Base-by-base conservation (phyloP, 2,113 vertebrate species). In the Bubo bubo region DNA sequence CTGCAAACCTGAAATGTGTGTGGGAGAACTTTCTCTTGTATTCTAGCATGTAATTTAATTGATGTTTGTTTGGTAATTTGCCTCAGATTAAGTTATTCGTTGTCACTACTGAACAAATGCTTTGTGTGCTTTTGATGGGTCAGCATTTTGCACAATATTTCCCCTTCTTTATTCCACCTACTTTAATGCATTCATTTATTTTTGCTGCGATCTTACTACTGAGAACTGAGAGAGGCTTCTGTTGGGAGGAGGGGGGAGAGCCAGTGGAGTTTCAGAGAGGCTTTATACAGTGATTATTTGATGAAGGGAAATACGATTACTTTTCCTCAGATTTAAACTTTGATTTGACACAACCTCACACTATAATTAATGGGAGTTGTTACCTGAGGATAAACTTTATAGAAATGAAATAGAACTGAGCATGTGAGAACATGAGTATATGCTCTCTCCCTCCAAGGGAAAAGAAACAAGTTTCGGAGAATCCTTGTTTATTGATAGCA, bases 81-180 rank as follows among this genome's bases (percentile, higher is more conserved):
- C 91, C 80, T 93, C 91, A 37, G 70, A 84, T 84, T 82, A 85
- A 91, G 71, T 93, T 93, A 97, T 95, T 95, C 56, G 7, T 94
- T 88, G 86, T 89, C 90, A 41, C 47, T 60, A 14, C 71, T 92
- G 81, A 96, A 97, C 67, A 95, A 95, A 87, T 60, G 71, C 87
- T 89, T 81, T 82, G 39, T 96, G 39, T 89, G 71, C 62, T 90
- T 96, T 73, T 87, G 43, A 53, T 67, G 77, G 87, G 73, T 97
- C 95, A 93, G 93, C 86, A n/a, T 74, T 97, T 95, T 91, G 39
- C 34, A 70, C 66, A 63, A 1, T 68, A 41, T 93, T 97, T 94
- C 20, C 43, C 87, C 59, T 68, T 76, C 82, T 91, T 88, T 77
- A 26, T 90, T 86, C 97, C 96, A 93, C 96, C 97, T 96, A 96